Conservation (phyloP, 2,113 vertebrate genomes). For the Gavialis gangeticus region DNA sequence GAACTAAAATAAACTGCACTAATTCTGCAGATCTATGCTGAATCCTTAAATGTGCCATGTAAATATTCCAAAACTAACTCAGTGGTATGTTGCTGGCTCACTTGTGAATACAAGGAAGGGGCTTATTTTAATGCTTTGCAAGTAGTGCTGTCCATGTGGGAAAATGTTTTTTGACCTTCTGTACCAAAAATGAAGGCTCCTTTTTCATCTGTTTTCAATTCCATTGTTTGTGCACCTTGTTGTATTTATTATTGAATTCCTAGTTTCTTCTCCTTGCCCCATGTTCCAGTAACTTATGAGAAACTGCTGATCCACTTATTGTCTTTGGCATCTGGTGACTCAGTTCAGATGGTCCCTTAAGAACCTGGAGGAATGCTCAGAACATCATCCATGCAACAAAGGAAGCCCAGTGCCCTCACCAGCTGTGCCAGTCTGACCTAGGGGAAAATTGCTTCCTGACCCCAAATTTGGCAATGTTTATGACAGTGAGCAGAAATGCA, state of each 20-base stretch:
- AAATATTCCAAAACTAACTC: conserved; percentile 48
- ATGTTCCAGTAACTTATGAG: conserved; percentile 61
- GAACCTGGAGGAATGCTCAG: neutral
- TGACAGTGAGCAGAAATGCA: too few relatives aligned
- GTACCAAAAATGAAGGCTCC: neutral
- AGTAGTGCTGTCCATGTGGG: neutral
- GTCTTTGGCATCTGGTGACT: conserved; percentile 53
- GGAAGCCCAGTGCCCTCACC: too few relatives aligned
- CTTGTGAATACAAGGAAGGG: neutral
- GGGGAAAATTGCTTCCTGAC: too few relatives aligned
- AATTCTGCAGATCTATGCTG: conserved; percentile 45
- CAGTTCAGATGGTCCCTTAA: neutral
- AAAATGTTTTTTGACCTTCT: neutral
- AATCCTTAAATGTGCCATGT: conserved; percentile 32
- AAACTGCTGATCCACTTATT: conserved; percentile 70
- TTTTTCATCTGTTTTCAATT: conserved; percentile 67
- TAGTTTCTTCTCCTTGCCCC: conserved; percentile 43
- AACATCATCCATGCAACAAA: neutral
- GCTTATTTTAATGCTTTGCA: neutral
- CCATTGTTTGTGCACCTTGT: conserved; percentile 66
- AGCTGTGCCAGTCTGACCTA: too few relatives aligned
- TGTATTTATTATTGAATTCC: conserved; percentile 60
- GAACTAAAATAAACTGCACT: conserved; percentile 59
- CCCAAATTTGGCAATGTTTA: too few relatives aligned
- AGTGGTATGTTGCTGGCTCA: neutral